Percentiles rank a stretch among this genome's conserved stretches.
These are phyloP conservation scores for Pseudomyrmex pallidus DNA, from an alignment of 1,140 invertebrate species.

Conservation along the genomic window DNA sequence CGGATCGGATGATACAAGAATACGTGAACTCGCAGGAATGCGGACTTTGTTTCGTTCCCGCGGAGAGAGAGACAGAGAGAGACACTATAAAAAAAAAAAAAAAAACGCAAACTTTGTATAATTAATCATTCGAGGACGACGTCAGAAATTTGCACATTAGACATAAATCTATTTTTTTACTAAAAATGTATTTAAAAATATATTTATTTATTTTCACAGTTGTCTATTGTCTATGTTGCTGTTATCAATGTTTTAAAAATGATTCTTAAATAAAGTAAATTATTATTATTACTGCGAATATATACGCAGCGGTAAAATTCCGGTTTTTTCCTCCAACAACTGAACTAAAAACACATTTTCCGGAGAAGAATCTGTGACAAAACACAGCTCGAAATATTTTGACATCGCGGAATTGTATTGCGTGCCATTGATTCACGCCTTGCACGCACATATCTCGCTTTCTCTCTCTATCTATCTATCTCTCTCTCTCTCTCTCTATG, in stretches of 20 bases:
- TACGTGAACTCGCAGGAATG: slow-evolving; percentile 25
- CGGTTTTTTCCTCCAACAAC: background rate
- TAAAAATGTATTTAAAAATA: too few relatives aligned
- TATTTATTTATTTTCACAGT: too few relatives aligned
- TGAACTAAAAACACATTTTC: background rate
- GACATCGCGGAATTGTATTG: too few relatives aligned
- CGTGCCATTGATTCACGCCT: slow-evolving; percentile 18
- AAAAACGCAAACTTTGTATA: background rate
- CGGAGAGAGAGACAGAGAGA: background rate
- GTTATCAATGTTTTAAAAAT: too few relatives aligned
- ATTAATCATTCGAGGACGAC: too few relatives aligned
- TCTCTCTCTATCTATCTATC: too few relatives aligned
- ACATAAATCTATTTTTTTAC: too few relatives aligned
- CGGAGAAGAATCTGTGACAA: background rate
- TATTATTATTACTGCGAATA: background rate
- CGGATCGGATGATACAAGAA: slow-evolving; percentile 18
- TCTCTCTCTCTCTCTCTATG: background rate
- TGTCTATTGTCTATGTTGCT: too few relatives aligned
- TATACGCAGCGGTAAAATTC: too few relatives aligned
- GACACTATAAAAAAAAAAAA: background rate
- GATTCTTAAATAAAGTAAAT: background rate
- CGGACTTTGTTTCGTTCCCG: background rate
- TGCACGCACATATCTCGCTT: slow-evolving; percentile 31
- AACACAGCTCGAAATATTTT: background rate
- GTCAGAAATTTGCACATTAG: too few relatives aligned